Conservation (phyloP, 1,140 invertebrate genomes). For the Teleogryllus occipitalis region DNA sequence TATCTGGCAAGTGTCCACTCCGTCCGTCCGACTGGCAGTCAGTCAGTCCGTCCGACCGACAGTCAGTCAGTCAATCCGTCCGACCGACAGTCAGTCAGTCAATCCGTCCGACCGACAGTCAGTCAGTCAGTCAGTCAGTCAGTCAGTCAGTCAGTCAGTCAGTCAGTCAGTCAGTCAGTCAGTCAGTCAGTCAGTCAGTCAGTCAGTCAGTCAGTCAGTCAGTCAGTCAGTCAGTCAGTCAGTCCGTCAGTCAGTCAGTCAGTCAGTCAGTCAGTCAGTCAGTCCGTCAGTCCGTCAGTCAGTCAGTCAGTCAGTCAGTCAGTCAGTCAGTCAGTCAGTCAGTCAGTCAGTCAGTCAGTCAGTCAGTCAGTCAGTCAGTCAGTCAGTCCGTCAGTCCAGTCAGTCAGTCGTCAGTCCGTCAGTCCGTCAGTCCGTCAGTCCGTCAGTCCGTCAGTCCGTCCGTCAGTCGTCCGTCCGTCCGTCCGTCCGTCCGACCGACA, state of each 20-base stretch:
- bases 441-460: not conserved
- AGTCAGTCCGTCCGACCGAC: no score
- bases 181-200: conserved; percentile 18
- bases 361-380: conserved; percentile 13
- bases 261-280: conserved; percentile 10
- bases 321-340: conserved; percentile 18
- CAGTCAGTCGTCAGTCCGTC: not conserved
- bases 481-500: no score
- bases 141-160: conserved; percentile 15
- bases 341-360: conserved; percentile 18
- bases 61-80: no score
- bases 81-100: no score
- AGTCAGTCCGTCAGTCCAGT: not conserved
- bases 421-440: not conserved
- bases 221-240: conserved; percentile 16
- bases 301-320: conserved; percentile 18
- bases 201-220: conserved; percentile 18
- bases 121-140: not conserved
- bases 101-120: not conserved
- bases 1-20: no score
- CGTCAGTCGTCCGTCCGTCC: no score
- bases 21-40: no score
- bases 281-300: not conserved
- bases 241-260: not conserved
- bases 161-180: conserved; percentile 15